Percentiles rank a stretch among this genome's conserved stretches.
These are phyloP conservation scores for Rhogogaster chlorosoma DNA, from an alignment of 2,888 invertebrate species.

Conservation along the genomic window DNA sequence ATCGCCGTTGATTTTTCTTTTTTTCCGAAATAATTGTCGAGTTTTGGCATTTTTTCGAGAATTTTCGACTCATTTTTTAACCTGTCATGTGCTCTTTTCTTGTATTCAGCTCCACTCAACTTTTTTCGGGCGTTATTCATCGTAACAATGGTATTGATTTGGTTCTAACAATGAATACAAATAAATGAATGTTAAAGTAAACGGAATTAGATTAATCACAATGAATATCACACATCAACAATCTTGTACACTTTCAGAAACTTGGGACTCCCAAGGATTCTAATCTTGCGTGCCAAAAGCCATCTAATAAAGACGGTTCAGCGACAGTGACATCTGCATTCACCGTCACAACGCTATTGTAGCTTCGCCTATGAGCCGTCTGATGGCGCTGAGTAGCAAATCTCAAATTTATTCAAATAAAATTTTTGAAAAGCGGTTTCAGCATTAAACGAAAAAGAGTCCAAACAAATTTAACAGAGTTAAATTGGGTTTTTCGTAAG, in stretches of 20 bases:
- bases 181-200: too few relatives aligned
- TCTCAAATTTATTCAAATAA: background rate
- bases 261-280: background rate
- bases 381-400: conserved; percentile 24
- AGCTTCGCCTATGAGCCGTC: background rate
- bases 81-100: conserved; percentile 10
- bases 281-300: background rate
- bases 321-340: background rate
- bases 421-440: background rate
- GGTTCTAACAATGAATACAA: too few relatives aligned
- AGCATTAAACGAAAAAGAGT: too few relatives aligned
- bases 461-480: too few relatives aligned
- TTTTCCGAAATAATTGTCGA: conserved; percentile 14
- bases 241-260: background rate
- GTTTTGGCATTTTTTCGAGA: conserved; percentile 4
- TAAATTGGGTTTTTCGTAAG: background rate
- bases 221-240: background rate
- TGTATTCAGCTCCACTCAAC: background rate
- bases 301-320: background rate
- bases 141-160: too few relatives aligned
- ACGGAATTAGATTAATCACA: background rate
- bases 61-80: conserved; percentile 1
- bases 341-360: background rate
- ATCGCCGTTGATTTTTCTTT: too few relatives aligned
- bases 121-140: conserved; percentile 26